Base-by-base conservation (phyloP, 1,140 invertebrate species). In the Diuraphis noxia region DNA sequence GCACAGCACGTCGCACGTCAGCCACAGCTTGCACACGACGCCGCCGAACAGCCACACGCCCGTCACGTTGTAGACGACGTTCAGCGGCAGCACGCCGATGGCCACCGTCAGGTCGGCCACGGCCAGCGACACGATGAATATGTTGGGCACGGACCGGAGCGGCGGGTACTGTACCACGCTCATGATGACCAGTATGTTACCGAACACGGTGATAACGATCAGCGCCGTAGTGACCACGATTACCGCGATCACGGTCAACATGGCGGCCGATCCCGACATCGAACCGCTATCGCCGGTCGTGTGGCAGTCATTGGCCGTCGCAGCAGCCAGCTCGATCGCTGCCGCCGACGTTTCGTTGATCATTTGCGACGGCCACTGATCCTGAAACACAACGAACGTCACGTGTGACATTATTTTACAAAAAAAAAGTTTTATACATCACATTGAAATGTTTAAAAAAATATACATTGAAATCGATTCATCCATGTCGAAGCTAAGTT, bases 41-140 rank as follows among this genome's bases (percentile, higher is more conserved):
- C 97, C 97, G 13, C 98, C 98, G 93, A 98, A 98, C 41, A 97
- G 96, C 98, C 97, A 98, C 93, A 96, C 95, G 46, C 97, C 97
- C 19, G 98, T 95, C 81, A 99, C 96, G 8, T 97, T 97, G 93
- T 99, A 98, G 85, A 97, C 97, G 13, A 99, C 97, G 94, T 99
- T 99, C 93, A 99, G 96, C 23, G 99, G 99, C 95, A 99, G 96
- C 38, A 99, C 99, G 34, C 99, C 94, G 85, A 99, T 96, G 0
- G 98, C 99, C 0, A 99, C 98, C 19, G 98, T 97, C n/a, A 99
- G 95, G 94, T 99, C 99, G 1, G 98, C 98, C n/a, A 99, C 97
- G 1, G 99, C 99, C 91, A 99, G 94, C 17, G 98, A 99, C 0
- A 99, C 98, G 92, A 99, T 98, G 94, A 99, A 99, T 94, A 99